phyloP scores from a whole-genome alignment of 1,140 invertebrate genomes.

The Drosophila takahashii region DNA sequence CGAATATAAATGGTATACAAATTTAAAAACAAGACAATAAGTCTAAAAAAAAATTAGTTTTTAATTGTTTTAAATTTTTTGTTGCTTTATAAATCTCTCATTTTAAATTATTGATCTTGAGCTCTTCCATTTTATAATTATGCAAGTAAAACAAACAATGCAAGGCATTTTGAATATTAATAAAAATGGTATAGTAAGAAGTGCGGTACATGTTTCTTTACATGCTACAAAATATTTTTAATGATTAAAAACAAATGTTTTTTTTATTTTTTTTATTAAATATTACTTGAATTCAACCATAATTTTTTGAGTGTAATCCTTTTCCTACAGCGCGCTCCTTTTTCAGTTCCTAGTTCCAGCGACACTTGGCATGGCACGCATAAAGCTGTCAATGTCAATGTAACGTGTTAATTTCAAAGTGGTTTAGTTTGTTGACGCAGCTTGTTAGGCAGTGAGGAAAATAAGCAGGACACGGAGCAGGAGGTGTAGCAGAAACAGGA shows the following conservation, averaged over 20 bases:
- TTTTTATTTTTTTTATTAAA: too few species aligned
- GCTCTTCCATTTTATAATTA: too few species aligned
- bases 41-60: background rate
- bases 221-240: too few species aligned
- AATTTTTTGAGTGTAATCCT: constrained; percentile 13
- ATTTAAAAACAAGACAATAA: background rate
- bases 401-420: constrained; percentile 83
- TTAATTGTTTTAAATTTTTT: background rate
- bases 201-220: too few species aligned
- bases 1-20: too few species aligned
- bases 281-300: too few species aligned
- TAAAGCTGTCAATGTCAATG: constrained; percentile 83
- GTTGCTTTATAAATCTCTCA: too few species aligned
- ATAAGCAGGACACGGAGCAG: constrained; percentile 5
- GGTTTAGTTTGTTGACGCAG: constrained; percentile 82
- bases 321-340: constrained; percentile 1
- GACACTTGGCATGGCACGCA: constrained; percentile 77
- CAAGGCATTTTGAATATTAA: too few species aligned
- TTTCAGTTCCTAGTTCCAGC: constrained; percentile 36
- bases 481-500: background rate
- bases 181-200: too few species aligned
- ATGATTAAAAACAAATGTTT: too few species aligned
- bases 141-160: too few species aligned
- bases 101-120: too few species aligned
- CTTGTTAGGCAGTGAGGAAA: constrained; percentile 58